phyloP scores from a whole-genome alignment of 1,140 invertebrate genomes.

The Patella vulgata region DNA sequence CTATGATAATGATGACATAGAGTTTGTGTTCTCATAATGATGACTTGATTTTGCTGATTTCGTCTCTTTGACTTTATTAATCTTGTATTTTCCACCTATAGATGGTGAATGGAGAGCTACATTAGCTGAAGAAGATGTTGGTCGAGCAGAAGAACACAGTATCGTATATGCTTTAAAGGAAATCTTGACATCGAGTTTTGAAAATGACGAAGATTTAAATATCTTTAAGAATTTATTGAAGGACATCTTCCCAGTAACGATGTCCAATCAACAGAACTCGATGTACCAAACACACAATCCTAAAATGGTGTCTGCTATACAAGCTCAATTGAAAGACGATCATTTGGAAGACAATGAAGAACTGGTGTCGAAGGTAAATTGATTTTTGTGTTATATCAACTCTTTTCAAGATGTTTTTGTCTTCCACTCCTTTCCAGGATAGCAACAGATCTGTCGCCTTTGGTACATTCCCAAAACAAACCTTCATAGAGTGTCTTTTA shows the following conservation, averaged over 20 bases:
- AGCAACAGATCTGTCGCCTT: background rate
- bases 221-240: conserved; percentile 44
- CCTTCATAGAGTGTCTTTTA: no score
- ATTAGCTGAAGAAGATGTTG: no score
- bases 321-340: conserved; percentile 58
- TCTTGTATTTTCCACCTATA: no score
- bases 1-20: no score
- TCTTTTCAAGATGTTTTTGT: background rate
- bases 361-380: conserved; percentile 51
- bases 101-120: no score
- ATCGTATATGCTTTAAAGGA: conserved; percentile 51
- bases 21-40: no score
- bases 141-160: conserved; percentile 46
- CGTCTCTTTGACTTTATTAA: no score
- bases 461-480: no score
- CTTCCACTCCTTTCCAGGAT: background rate
- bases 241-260: conserved; percentile 54
- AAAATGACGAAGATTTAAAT: conserved; percentile 38
- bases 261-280: conserved; percentile 23
- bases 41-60: no score
- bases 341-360: conserved; percentile 44
- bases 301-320: conserved; percentile 45
- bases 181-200: conserved; percentile 37
- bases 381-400: background rate
- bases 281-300: conserved; percentile 29